These are phyloP conservation scores for Leistus spinibarbis DNA, from an alignment of 2,888 invertebrate species.

Conservation along the genomic window DNA sequence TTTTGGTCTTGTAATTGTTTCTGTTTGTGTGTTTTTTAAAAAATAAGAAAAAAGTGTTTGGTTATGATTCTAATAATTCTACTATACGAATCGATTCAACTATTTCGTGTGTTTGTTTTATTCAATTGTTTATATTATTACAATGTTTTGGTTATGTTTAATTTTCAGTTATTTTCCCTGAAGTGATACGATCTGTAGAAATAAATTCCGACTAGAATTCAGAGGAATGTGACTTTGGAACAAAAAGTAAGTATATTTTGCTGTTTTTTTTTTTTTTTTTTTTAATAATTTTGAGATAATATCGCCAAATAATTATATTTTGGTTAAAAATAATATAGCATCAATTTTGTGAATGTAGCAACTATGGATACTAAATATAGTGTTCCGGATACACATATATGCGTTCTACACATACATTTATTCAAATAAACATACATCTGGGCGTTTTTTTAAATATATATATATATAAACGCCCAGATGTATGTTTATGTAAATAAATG, in stretches of 20 bases:
- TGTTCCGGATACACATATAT: no score
- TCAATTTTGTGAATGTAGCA: no score
- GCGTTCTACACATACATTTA: no score
- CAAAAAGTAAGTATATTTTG: slow-evolving; percentile 26
- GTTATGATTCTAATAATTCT: not conserved
- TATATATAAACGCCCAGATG: no score
- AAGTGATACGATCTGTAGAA: slow-evolving; percentile 21
- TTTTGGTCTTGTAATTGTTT: not conserved
- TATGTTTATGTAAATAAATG: no score
- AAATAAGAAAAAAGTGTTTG: not conserved
- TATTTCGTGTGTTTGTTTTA: not conserved
- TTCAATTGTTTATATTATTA: not conserved
- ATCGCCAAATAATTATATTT: no score
- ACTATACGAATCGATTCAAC: not conserved
- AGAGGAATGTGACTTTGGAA: slow-evolving; percentile 36
- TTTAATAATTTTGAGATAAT: no score
- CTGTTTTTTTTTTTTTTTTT: slow-evolving; percentile 10
- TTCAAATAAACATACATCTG: no score
- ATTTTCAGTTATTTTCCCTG: slow-evolving; percentile 22
- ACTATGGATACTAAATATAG: no score
- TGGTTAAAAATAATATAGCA: no score
- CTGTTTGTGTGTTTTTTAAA: no score
- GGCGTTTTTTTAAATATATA: no score
- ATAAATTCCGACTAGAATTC: slow-evolving; percentile 18
- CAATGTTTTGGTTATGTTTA: slow-evolving; percentile 14